Evolutionary conservation across 2,797 vertebrate genomes (phyloP).

Genomic region (Ispidina picta): DNA sequence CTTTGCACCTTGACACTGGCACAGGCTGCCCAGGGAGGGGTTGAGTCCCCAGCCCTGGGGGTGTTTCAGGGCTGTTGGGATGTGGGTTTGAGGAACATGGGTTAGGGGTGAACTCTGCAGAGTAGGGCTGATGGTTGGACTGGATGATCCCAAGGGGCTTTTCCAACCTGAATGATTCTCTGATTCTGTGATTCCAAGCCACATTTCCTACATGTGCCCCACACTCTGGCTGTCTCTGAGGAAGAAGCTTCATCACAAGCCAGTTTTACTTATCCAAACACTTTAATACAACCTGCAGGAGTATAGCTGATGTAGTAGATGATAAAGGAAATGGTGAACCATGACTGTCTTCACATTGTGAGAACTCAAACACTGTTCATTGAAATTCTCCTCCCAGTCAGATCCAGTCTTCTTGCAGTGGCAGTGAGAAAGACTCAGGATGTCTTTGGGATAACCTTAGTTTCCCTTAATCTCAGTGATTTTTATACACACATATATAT

Average conservation of each 20-base stretch:
- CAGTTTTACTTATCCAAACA: background rate
- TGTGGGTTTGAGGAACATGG: too few relatives aligned
- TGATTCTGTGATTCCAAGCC: background rate
- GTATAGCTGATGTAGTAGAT: conserved; percentile 38
- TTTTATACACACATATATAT: background rate
- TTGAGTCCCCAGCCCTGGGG: too few relatives aligned
- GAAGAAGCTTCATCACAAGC: background rate
- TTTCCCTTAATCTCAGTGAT: background rate
- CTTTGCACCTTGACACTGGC: too few relatives aligned
- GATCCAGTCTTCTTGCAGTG: background rate
- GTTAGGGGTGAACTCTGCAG: too few relatives aligned
- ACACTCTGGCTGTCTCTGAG: background rate
- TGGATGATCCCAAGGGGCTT: too few relatives aligned
- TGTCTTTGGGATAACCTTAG: background rate
- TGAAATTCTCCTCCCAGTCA: background rate
- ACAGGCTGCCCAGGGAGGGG: too few relatives aligned
- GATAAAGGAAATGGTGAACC: conserved; percentile 37
- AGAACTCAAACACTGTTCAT: background rate
- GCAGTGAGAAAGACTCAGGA: background rate
- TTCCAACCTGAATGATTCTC: too few relatives aligned
- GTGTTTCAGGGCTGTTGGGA: too few relatives aligned
- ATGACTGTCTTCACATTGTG: background rate
- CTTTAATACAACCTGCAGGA: conserved; percentile 2
- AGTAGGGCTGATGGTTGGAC: too few relatives aligned
- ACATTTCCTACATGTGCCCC: background rate